Percentiles rank a stretch among this genome's conserved stretches.
phyloP scores from a whole-genome alignment of 2,888 invertebrate genomes.

The Rhabditoides inermis region DNA sequence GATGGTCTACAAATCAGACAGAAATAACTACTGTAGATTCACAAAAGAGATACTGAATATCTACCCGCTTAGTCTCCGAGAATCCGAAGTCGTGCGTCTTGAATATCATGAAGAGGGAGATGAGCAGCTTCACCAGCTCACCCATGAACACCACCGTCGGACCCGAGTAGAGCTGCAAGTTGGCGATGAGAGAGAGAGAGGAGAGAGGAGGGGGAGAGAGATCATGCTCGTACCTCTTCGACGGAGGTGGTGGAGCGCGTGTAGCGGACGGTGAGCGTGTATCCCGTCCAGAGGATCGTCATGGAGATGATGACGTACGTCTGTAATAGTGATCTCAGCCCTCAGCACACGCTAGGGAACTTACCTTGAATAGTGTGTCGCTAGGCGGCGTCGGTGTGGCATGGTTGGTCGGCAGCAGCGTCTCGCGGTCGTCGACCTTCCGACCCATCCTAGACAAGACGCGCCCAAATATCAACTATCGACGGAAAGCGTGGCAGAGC shows the following conservation, averaged over 20 bases:
- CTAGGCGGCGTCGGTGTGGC: no score
- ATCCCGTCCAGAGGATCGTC: conserved; percentile 51
- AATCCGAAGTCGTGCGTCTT: conserved; percentile 21
- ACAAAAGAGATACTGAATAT: neutral
- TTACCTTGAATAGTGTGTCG: no score
- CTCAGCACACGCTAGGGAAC: no score
- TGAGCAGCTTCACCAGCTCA: conserved; percentile 42
- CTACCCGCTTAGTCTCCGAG: conserved; percentile 14
- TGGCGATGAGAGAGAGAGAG: neutral
- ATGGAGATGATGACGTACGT: conserved; percentile 47
- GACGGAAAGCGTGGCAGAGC: no score
- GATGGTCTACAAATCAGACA: conserved; percentile 22
- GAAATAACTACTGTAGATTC: neutral
- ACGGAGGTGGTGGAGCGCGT: conserved; percentile 40
- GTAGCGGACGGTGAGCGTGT: conserved; percentile 48
- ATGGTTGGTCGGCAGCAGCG: conserved; percentile 3
- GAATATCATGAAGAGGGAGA: conserved; percentile 40
- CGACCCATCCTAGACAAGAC: no score
- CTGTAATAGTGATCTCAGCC: conserved; percentile 27
- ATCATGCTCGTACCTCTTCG: conserved; percentile 30
- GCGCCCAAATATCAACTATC: no score
- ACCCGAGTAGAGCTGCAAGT: conserved; percentile 34
- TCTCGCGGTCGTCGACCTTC: neutral
- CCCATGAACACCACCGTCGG: conserved; percentile 48
- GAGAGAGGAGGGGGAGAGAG: no score